phyloP scores from a whole-genome alignment of 2,888 invertebrate species.

The Eulithis testata region DNA sequence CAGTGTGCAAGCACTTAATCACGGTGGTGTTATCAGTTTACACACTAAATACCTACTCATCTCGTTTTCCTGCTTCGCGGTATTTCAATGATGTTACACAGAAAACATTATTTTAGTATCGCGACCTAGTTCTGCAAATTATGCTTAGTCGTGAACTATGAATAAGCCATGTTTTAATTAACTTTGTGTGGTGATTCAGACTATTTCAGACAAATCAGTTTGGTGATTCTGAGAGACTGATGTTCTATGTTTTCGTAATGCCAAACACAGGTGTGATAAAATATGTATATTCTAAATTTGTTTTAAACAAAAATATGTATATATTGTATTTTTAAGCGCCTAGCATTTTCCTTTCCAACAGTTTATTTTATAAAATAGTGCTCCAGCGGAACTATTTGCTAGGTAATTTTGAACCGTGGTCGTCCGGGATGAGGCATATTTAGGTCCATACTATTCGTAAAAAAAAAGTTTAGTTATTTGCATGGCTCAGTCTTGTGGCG shows the following conservation, averaged over 20 bases:
- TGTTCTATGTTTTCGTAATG: background rate
- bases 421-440: no score
- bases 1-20: background rate
- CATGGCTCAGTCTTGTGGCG: background rate
- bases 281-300: no score
- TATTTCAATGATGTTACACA: constrained; percentile 47
- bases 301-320: no score
- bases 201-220: constrained; percentile 21
- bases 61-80: constrained; percentile 48
- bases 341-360: no score
- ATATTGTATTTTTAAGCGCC: no score
- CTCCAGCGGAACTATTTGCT: no score
- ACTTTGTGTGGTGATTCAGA: constrained; percentile 33
- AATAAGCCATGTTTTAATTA: constrained; percentile 44
- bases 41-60: constrained; percentile 39
- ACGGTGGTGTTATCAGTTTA: constrained; percentile 15
- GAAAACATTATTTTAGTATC: constrained; percentile 43
- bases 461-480: background rate
- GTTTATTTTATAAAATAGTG: no score
- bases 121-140: constrained; percentile 52
- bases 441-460: background rate
- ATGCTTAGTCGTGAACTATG: constrained; percentile 40
- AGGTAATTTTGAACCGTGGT: no score
- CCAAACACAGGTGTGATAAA: no score
- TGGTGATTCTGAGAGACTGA: constrained; percentile 6